Conservation (phyloP, 1,140 invertebrate genomes). For the Wiebesia pumilae region DNA sequence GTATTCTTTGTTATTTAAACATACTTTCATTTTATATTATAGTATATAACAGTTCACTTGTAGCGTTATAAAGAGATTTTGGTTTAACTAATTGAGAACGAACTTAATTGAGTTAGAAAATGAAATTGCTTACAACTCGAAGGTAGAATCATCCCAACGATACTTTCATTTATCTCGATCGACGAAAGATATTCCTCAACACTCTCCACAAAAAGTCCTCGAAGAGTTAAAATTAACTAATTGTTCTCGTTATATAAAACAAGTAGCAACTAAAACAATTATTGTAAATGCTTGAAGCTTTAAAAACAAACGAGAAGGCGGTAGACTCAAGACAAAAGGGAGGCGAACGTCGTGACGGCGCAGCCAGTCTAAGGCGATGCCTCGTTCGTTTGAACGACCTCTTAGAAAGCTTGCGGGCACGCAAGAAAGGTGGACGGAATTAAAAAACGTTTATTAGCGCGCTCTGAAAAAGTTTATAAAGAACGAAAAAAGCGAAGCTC, state of each 20-base stretch:
- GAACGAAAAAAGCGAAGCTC: background rate
- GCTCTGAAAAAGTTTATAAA: conserved; percentile 17
- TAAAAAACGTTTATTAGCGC: conserved; percentile 40
- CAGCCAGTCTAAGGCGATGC: background rate
- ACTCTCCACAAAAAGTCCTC: background rate
- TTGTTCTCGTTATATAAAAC: background rate
- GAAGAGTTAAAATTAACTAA: background rate
- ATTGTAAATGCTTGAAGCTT: background rate
- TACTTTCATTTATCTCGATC: no score
- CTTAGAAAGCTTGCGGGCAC: background rate
- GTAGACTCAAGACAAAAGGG: background rate
- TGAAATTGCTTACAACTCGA: no score
- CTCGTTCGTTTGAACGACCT: conserved; percentile 31
- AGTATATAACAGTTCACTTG: background rate
- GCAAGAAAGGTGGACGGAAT: background rate
- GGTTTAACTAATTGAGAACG: no score
- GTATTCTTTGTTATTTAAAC: background rate
- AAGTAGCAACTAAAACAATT: background rate
- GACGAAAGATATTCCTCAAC: no score
- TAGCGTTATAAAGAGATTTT: no score
- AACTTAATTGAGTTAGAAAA: no score
- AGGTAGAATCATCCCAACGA: no score
- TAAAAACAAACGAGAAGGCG: conserved; percentile 12
- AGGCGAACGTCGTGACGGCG: background rate
- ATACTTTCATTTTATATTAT: background rate